Evolutionary conservation across 92 coral and sea anemone species (phyloP), one percentile per base, ranked within the genome.

Genomic region (Porites cylindrica): DNA sequence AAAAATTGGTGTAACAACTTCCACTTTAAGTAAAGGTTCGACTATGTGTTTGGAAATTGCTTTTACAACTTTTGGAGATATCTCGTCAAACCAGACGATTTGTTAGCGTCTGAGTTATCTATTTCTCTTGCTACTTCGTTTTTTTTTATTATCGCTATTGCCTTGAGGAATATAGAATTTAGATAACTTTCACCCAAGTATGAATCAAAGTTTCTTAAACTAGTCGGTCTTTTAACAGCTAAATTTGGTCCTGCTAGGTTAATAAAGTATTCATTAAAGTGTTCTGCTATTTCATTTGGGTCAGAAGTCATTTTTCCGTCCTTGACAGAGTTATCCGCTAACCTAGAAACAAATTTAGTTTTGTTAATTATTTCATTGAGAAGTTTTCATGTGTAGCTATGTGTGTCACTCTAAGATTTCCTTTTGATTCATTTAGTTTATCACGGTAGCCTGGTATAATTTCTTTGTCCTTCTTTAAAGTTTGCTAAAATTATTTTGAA

Each of bases 1-100:
- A 81, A 61, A 88, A 63, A 88, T 21, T 88, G 91, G 91, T 62
- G 67, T 81, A 16, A 81, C 78, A 43, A 62, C 63, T 64, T 88
- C 84, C 7, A 82, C 67, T 82, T 82, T 83, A 43, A 88, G 80
- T 66, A 77, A 53, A 7, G 81, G 81, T 58, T 58, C 59, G 12
- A 77, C 68, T 16, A 77, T 76, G 62, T 53, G 66, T 38, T 72
- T 76, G 3, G 80, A 51, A 51, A 76, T 86, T 23, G 24, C 24
- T 23, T 23, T 23, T 23, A 23, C 29, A 26, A 26, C 29, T 26
- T 26, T 26, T 26, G 75, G 78, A 66, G 78, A 75, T 20, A 66
- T 8, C 56, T 77, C 88, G 24, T 85, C 89, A 26, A 76, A 12
- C 90, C 90, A 66, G 84, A 47, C 10, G 79, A 58, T 60, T 77